Conservation (phyloP, 2,797 vertebrate genomes). For the Petrocephalus schoutedeni region DNA sequence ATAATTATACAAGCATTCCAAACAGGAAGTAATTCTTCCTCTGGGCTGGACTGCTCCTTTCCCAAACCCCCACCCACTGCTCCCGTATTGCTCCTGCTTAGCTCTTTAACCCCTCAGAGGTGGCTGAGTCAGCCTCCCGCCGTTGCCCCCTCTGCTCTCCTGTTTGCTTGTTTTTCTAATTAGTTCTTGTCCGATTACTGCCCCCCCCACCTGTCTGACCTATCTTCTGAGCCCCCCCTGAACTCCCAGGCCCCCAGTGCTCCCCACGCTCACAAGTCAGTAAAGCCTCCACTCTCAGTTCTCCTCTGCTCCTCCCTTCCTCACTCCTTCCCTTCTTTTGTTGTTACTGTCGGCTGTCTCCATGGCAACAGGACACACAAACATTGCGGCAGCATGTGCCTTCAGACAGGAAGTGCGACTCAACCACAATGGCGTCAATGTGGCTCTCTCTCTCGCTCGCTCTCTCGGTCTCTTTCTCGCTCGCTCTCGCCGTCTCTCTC, state of each 20-base stretch:
- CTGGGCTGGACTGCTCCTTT: neutral
- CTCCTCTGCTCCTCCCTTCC: slow-evolving; percentile 4
- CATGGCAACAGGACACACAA: slow-evolving; percentile 26
- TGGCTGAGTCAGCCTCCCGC: neutral
- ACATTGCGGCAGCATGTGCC: slow-evolving; percentile 20
- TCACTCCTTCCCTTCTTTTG: neutral
- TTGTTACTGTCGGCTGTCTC: slow-evolving; percentile 20
- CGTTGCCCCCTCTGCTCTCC: neutral
- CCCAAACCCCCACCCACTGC: neutral
- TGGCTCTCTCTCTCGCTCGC: slow-evolving; percentile 17
- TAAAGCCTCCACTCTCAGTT: neutral
- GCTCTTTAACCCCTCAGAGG: neutral
- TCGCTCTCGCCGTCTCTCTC: neutral
- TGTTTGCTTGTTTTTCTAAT: neutral
- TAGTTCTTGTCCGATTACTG: neutral
- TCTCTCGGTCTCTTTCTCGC: neutral
- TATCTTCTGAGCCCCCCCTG: neutral
- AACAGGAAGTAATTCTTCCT: slow-evolving; percentile 30
- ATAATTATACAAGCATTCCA: slow-evolving; percentile 32
- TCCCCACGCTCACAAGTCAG: neutral
- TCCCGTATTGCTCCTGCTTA: neutral
- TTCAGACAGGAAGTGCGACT: slow-evolving; percentile 20
- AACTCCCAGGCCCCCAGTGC: neutral
- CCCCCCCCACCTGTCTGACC: neutral
- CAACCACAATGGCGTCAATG: slow-evolving; percentile 33